Evolutionary conservation across 1,140 invertebrate genomes (phyloP), one percentile per base, ranked within the genome.

Genomic region (Globodera rostochiensis): DNA sequence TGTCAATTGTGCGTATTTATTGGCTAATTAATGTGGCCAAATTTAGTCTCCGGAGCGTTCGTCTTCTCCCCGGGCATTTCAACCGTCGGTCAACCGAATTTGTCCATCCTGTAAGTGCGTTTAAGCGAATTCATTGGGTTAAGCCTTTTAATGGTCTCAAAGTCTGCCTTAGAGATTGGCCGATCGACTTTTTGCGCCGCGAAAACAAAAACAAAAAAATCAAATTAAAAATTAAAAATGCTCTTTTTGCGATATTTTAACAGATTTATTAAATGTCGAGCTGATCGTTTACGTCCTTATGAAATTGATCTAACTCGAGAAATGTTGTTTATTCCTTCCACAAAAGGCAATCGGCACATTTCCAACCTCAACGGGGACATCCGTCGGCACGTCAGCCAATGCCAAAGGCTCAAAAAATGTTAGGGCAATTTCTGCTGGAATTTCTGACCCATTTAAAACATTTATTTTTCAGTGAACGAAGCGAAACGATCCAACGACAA

Each of bases 351-450:
- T 71, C 69, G 69, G 21, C 19, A 9, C 36, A 15, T 71, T 1
- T 19, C 69, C 36, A n/a, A 19, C 69, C 9, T 71, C 25, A 71
- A 71, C 13, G 69, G 69, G 7, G 46, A 47, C 69, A 71, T 71
- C 36, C 69, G 64, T n/a, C 77, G 77, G 8, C 77, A 78, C 21
- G 9, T 78, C 46, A 70, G 64, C 46, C 77, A 78, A 70, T 78
- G 77, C 70, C 46, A 46, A 69, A 45, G 77, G 46, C 11, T 69
- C 7, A 78, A 70, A 36, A n/a, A 36, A 70, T 45, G 67, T 45
- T 21, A 69, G 8, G 36, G 2, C 67, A 8, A 21, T 15, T 4
- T 3, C 4, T 66, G 67, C 6, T 69, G 8, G 8, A 69, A 21
- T 13, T 15, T 69, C 19, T 21, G 9, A 4, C 19, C 4, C 67